phyloP scores from a whole-genome alignment of 2,797 vertebrate species.

The Pristis pectinata region DNA sequence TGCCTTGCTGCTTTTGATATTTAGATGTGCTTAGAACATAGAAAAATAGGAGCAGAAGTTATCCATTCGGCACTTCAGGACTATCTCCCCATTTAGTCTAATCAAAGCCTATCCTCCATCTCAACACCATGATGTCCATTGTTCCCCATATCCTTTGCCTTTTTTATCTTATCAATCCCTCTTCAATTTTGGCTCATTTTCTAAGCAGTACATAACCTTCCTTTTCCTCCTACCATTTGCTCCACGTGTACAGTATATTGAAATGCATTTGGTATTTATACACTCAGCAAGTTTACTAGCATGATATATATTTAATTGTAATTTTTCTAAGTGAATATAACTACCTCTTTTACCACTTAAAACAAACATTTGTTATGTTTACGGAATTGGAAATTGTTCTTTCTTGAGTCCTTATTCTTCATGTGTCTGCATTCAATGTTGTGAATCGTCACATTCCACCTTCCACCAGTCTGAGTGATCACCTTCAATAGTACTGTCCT shows the following conservation, averaged over 20 bases:
- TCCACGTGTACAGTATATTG: neutral
- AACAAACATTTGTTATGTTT: neutral
- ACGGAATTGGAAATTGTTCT: neutral
- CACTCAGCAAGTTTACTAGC: neutral
- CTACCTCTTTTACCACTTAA: neutral
- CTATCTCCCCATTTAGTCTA: too few relatives aligned
- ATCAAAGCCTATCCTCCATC: too few relatives aligned
- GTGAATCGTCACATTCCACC: neutral
- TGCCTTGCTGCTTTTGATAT: neutral
- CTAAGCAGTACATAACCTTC: too few relatives aligned
- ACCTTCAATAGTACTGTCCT: neutral
- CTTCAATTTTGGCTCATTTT: neutral
- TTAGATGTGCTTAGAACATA: neutral
- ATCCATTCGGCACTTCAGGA: too few relatives aligned
- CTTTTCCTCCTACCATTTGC: neutral
- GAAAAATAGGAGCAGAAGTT: too few relatives aligned
- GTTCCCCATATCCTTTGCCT: too few relatives aligned
- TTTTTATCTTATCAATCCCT: neutral
- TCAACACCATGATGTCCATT: too few relatives aligned
- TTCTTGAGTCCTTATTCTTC: neutral
- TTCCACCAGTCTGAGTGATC: neutral
- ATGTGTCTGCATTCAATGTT: neutral
- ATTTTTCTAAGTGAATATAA: neutral
- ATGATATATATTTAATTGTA: neutral
- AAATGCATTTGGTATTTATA: neutral